A percentile compares a stretch with the other conserved stretches of the same genome.
phyloP scores from a whole-genome alignment of 2,797 vertebrate genomes.

The Petrocephalus schoutedeni region DNA sequence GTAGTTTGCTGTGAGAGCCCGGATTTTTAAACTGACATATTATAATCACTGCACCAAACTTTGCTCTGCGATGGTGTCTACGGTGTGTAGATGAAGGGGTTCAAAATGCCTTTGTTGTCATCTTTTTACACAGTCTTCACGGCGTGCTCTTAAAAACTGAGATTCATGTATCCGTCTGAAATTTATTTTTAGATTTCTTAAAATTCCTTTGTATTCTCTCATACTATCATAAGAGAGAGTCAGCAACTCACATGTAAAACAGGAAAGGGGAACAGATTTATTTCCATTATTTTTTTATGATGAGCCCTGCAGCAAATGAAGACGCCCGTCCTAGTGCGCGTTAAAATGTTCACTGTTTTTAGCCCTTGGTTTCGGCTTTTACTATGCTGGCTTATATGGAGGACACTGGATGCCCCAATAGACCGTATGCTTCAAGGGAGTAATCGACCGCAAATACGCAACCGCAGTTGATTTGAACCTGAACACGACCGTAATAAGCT shows the following conservation, averaged over 20 bases:
- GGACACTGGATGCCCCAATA: background rate
- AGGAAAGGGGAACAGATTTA: background rate
- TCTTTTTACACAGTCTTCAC: background rate
- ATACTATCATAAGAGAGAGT: background rate
- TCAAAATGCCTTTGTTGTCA: background rate
- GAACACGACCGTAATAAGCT: background rate
- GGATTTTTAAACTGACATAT: conserved; percentile 20
- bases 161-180: background rate
- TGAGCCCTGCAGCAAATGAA: background rate
- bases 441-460: background rate
- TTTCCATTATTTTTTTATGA: background rate
- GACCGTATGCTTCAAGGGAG: background rate
- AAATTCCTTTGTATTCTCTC: background rate
- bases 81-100: background rate
- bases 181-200: background rate
- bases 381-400: background rate
- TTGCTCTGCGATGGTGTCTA: conserved; percentile 28
- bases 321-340: background rate
- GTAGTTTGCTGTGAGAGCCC: background rate
- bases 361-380: background rate
- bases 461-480: background rate
- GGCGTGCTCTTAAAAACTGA: background rate
- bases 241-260: background rate
- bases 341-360: background rate
- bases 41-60: conserved; percentile 38